Evolutionary conservation across 2,113 vertebrate genomes (phyloP).

Genomic region (Ranitomeya imitator): DNA sequence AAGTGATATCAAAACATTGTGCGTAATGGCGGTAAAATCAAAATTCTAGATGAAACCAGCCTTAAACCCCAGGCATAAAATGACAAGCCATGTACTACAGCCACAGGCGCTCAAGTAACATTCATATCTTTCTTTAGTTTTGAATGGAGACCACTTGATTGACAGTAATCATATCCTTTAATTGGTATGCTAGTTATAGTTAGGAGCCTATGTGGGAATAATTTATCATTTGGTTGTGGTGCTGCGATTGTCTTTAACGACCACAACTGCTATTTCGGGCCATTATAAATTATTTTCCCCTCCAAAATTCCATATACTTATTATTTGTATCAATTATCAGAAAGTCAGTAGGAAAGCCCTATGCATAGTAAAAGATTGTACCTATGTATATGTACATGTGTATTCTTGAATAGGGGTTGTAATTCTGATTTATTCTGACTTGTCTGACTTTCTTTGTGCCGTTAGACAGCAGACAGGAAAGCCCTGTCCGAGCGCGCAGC

Average conservation of each 20-base stretch:
- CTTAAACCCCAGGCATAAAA: neutral
- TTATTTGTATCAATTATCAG: neutral
- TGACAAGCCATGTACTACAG: neutral
- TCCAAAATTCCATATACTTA: neutral
- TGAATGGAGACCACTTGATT: neutral
- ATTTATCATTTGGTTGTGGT: neutral
- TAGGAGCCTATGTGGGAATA: neutral
- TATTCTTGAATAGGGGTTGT: constrained; percentile 30
- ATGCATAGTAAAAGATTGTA: neutral
- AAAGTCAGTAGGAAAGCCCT: neutral
- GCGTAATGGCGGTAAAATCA: neutral
- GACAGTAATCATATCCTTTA: neutral
- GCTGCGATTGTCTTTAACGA: neutral
- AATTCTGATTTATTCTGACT: constrained; percentile 41
- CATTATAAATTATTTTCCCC: neutral
- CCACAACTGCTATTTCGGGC: neutral
- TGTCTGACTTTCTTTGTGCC: constrained; percentile 60
- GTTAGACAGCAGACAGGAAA: constrained; percentile 66
- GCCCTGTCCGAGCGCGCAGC: constrained; percentile 65
- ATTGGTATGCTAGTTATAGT: neutral
- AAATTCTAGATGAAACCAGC: neutral
- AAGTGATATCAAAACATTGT: neutral
- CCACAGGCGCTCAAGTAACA: neutral
- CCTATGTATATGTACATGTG: neutral
- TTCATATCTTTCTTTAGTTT: neutral